phyloP scores from a whole-genome alignment of 2,888 invertebrate species.

The Galeruca laticollis region DNA sequence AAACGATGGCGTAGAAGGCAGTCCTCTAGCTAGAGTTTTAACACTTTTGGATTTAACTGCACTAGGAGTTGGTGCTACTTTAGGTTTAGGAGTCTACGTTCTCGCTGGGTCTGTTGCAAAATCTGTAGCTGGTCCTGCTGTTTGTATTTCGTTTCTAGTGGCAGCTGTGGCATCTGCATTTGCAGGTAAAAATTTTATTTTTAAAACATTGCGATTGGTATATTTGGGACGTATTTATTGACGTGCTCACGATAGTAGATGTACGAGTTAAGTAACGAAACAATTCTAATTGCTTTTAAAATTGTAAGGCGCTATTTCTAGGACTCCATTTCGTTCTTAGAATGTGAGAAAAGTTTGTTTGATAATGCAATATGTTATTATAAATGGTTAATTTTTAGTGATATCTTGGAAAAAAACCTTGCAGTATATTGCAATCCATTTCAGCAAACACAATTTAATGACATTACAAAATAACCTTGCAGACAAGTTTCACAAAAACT shows the following conservation, averaged over 20 bases:
- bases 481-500: background rate
- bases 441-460: background rate
- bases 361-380: background rate
- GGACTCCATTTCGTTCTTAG: background rate
- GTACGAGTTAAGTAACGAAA: no score
- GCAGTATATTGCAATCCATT: background rate
- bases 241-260: no score
- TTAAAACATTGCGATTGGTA: no score
- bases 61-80: slow-evolving; percentile 87
- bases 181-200: slow-evolving; percentile 74
- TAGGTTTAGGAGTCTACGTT: slow-evolving; percentile 96
- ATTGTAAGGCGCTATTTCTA: background rate
- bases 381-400: background rate
- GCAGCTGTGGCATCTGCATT: slow-evolving; percentile 94
- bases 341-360: background rate
- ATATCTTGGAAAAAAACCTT: background rate
- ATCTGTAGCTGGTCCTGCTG: slow-evolving; percentile 90
- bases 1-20: slow-evolving; percentile 59
- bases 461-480: background rate
- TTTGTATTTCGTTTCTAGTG: slow-evolving; percentile 89
- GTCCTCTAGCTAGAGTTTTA: slow-evolving; percentile 75
- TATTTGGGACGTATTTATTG: no score
- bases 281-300: no score
- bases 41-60: slow-evolving; percentile 88
- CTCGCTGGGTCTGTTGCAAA: slow-evolving; percentile 91